These are phyloP conservation scores for Petrosia ficiformis DNA, from an alignment of 37 sponge, comb jelly and placozoan genomes.

Conservation along the genomic window DNA sequence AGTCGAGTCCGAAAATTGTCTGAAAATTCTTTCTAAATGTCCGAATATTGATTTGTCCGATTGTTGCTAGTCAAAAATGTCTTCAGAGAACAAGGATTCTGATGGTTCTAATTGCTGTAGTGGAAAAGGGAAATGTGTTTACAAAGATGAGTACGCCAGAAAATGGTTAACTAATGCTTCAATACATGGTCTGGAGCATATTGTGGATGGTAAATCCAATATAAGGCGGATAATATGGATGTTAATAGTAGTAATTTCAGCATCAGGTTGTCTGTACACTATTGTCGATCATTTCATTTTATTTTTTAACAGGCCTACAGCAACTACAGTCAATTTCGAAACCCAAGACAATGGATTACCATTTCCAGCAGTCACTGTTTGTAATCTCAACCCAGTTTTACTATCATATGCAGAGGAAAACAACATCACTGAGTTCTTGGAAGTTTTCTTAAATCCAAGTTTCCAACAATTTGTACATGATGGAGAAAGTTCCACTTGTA, in stretches of 20 bases:
- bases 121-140: too few relatives aligned
- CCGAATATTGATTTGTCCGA: too few relatives aligned
- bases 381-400: constrained; percentile 28
- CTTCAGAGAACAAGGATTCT: too few relatives aligned
- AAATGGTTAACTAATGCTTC: constrained; percentile 32
- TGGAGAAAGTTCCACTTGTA: neutral
- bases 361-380: constrained; percentile 42
- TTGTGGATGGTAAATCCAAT: constrained; percentile 35
- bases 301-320: constrained; percentile 13
- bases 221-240: constrained; percentile 42
- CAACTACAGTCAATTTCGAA: constrained; percentile 12
- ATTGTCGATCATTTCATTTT: neutral
- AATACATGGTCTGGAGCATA: constrained; percentile 45
- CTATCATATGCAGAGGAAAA: constrained; percentile 7
- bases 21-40: too few relatives aligned
- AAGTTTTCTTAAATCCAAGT: neutral
- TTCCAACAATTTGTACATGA: neutral
- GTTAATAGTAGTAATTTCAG: constrained; percentile 14
- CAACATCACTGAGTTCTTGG: constrained; percentile 9
- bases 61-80: too few relatives aligned
- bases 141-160: too few relatives aligned
- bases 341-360: neutral
- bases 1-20: too few relatives aligned
- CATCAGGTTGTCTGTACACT: constrained; percentile 17
- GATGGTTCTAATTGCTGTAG: too few relatives aligned